phyloP scores from a whole-genome alignment of 2,888 invertebrate genomes.

The Drosophila atroscutellata region DNA sequence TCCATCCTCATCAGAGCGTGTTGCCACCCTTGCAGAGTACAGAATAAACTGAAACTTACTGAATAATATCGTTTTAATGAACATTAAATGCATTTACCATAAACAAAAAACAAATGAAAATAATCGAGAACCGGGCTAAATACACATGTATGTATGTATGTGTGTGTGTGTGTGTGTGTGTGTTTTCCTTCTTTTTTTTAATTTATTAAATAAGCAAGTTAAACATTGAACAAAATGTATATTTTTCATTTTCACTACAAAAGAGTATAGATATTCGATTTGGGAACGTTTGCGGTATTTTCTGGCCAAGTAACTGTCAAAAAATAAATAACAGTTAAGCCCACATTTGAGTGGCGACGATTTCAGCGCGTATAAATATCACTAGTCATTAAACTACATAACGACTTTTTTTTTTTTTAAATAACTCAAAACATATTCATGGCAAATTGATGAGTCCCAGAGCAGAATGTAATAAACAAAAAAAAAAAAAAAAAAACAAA shows the following conservation, averaged over 20 bases:
- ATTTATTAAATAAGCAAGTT: neutral
- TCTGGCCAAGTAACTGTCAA: neutral
- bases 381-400: conserved; percentile 56
- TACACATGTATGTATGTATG: neutral
- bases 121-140: neutral
- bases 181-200: neutral
- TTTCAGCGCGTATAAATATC: conserved; percentile 51
- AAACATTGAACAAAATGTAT: neutral
- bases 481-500: conserved; percentile 5
- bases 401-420: neutral
- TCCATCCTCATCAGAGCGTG: neutral
- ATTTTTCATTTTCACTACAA: neutral
- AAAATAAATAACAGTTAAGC: neutral
- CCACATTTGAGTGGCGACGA: conserved; percentile 12
- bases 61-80: conserved; percentile 1
- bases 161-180: too few relatives aligned
- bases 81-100: conserved; percentile 5
- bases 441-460: conserved; percentile 10
- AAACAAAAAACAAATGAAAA: neutral
- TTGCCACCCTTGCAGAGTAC: conserved; percentile 11
- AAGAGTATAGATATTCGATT: neutral
- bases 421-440: conserved; percentile 13
- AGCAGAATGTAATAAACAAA: conserved; percentile 23
- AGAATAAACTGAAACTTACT: neutral
- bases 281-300: neutral